Evolutionary conservation across 1,140 invertebrate species (phyloP).

Genomic region (Orchesella cincta): DNA sequence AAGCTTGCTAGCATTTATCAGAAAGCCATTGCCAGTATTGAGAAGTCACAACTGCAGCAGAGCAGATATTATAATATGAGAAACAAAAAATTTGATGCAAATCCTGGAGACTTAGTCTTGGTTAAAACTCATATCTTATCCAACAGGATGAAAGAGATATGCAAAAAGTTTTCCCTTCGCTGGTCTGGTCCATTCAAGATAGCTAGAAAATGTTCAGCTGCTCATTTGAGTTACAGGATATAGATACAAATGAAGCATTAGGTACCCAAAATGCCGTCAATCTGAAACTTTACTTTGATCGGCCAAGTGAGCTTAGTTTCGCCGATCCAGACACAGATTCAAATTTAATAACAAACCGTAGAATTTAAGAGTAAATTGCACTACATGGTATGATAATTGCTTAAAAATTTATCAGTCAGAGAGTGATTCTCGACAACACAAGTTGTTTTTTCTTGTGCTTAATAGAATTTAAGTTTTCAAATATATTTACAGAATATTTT

Average conservation of each 20-base stretch:
- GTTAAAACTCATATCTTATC: background rate
- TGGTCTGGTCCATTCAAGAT: slow-evolving; percentile 3
- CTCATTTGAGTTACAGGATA: background rate
- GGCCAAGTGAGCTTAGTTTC: too few species aligned
- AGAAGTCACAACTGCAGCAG: background rate
- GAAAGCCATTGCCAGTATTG: background rate
- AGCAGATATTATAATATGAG: background rate
- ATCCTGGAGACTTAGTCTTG: background rate
- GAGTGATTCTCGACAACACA: too few species aligned
- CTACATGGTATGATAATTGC: too few species aligned
- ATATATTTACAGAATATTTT: too few species aligned
- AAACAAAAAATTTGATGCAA: background rate
- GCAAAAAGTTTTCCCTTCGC: background rate
- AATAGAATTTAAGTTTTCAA: too few species aligned
- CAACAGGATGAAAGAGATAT: slow-evolving; percentile 1
- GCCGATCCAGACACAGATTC: too few species aligned
- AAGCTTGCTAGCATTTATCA: background rate
- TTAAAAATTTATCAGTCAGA: too few species aligned
- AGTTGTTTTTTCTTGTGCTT: too few species aligned
- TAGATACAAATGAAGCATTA: background rate
- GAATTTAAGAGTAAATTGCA: too few species aligned
- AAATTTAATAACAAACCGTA: too few species aligned
- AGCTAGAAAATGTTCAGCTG: background rate
- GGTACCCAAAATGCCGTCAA: background rate
- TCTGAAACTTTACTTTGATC: background rate